Conservation (phyloP, 2,797 vertebrate genomes). For the Orientallactaga sibirica region DNA sequence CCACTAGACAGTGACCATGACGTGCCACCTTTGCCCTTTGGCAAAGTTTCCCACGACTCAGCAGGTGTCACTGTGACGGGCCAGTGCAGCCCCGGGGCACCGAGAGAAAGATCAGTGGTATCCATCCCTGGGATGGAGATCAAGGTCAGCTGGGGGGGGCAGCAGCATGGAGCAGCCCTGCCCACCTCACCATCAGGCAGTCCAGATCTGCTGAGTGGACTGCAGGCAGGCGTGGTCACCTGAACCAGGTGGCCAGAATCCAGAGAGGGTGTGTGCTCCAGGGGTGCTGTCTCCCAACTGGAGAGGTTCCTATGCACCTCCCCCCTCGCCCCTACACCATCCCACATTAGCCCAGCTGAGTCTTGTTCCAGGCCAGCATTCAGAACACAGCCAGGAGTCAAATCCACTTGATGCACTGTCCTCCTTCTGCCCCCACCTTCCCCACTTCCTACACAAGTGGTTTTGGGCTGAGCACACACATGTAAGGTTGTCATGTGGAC, state of each 20-base stretch:
- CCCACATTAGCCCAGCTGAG: background rate
- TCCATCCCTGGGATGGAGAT: background rate
- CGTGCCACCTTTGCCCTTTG: background rate
- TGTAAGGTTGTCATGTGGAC: background rate
- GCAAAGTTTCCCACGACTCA: background rate
- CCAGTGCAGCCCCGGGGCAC: background rate
- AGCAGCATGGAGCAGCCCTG: background rate
- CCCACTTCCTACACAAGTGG: background rate
- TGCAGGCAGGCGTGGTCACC: background rate
- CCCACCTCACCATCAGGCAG: background rate
- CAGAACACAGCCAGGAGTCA: background rate
- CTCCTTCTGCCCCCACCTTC: background rate
- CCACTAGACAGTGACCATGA: background rate
- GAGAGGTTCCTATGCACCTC: background rate
- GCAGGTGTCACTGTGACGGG: background rate
- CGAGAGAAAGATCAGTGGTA: rapidly evolving
- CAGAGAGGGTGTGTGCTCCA: background rate
- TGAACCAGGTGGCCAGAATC: background rate
- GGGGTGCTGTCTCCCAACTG: background rate
- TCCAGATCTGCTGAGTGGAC: background rate
- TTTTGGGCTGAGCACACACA: background rate
- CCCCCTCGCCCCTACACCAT: background rate
- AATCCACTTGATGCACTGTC: too few species aligned
- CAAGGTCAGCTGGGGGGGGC: background rate
- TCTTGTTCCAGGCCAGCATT: background rate